Evolutionary conservation across 2,113 vertebrate species (phyloP), one percentile per base, ranked within the genome.

Genomic region (Erythrolamprus reginae): DNA sequence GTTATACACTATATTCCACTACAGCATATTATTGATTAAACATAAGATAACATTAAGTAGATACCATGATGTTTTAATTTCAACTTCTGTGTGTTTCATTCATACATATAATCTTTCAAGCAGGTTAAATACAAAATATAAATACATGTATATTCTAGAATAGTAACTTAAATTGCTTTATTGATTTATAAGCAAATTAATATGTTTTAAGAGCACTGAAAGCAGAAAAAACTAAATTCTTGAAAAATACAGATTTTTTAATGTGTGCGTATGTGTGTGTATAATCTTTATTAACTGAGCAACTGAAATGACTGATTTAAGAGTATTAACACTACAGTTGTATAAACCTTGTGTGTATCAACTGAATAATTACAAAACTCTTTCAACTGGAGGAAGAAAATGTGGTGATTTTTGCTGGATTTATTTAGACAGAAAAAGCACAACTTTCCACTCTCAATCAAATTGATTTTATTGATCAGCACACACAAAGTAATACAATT

Each of bases 401-500:
- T 90, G 61, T 8, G 4, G 89, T 95, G 94, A 52, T 83, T 95
- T 95, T 96, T 93, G 90, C 52, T 89, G 93, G 93, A 45, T 85
- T 0, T 92, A 96, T 95, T 94, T 90, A 95, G 70, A 77, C 33
- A 42, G 33, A 77, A 33, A 77, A 90, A 91, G 55, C 33, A 50
- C 94, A 93, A 88, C 96, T 96, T 97, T 96, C 86, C 65, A 95
- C 96, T 95, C 96, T 97, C 97, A 95, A 93, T 97, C 95, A 97
- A 95, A 98, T 98, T 97, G 98, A 98, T 97, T 98, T 96, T 97
- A 98, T 99, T 97, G 98, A 98, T 98, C 96, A 94, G 26, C 93
- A 92, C 92, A 50, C 97, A 95, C 96, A 98, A 97, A 98, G 95
- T 98, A 98, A 98, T 97, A 97, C 97, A 98, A 98, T 99, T 98